These are phyloP conservation scores for Sinodicranocentrus sp. DNA, from an alignment of 2,888 invertebrate genomes.

Conservation along the genomic window DNA sequence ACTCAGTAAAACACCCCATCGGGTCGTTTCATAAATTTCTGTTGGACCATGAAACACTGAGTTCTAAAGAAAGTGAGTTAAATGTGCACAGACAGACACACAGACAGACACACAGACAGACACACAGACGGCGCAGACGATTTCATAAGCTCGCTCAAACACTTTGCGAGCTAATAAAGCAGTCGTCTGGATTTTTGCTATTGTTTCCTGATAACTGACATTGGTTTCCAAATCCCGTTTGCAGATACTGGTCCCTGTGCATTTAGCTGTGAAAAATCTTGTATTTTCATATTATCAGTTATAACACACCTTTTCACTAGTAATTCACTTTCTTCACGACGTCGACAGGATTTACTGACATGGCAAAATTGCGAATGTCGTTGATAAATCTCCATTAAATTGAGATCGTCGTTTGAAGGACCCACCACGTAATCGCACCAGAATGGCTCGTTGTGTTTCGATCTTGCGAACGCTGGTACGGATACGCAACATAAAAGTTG, in stretches of 20 bases:
- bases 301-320: slow-evolving; percentile 83
- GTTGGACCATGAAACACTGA: no score
- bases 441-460: slow-evolving; percentile 46
- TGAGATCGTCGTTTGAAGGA: slow-evolving; percentile 87
- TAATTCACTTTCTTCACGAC: slow-evolving; percentile 79
- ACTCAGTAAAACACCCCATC: no score
- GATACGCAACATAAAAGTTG: slow-evolving; percentile 86
- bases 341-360: slow-evolving; percentile 80
- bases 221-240: not conserved
- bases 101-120: no score
- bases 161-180: no score
- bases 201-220: slow-evolving; percentile 42
- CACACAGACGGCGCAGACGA: no score
- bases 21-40: no score
- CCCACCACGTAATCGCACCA: slow-evolving; percentile 86
- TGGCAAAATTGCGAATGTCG: slow-evolving; percentile 83
- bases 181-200: no score
- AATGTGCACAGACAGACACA: no score
- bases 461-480: slow-evolving; percentile 79
- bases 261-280: slow-evolving; percentile 39
- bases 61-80: no score
- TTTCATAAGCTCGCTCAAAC: no score
- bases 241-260: not conserved
- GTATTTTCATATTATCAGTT: slow-evolving; percentile 76
- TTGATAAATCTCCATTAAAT: slow-evolving; percentile 84